A percentile compares a stretch with the other conserved stretches of the same genome.
These are phyloP conservation scores for Pseudochirops cupreus DNA, from an alignment of 2,797 vertebrate species.

Conservation along the genomic window DNA sequence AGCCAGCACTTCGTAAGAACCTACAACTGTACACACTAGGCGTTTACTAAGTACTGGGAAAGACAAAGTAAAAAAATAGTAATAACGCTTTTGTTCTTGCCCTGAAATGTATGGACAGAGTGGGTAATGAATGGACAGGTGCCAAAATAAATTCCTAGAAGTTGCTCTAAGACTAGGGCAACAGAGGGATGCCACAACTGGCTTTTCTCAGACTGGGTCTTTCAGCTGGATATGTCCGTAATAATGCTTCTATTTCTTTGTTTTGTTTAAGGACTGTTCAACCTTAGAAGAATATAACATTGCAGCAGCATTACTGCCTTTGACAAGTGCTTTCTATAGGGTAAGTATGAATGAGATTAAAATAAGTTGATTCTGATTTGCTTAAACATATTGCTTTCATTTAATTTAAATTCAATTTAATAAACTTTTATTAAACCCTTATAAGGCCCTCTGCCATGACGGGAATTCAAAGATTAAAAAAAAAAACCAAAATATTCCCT, in stretches of 20 bases:
- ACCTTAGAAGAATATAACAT: slow-evolving; percentile 96
- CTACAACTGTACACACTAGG: background rate
- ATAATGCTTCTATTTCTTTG: slow-evolving; percentile 70
- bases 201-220: slow-evolving; percentile 43
- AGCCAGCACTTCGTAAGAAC: background rate
- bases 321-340: slow-evolving; percentile 97
- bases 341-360: slow-evolving; percentile 86
- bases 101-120: background rate
- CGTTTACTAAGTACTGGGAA: background rate
- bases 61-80: background rate
- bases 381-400: background rate
- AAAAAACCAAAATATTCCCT: background rate
- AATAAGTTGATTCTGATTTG: slow-evolving; percentile 31
- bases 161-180: background rate
- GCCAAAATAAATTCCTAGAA: background rate
- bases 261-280: slow-evolving; percentile 94
- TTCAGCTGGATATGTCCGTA: slow-evolving; percentile 54
- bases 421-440: background rate
- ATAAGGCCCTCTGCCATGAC: background rate
- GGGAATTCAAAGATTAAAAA: background rate
- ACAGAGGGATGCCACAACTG: slow-evolving; percentile 38
- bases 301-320: slow-evolving; percentile 94
- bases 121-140: background rate
- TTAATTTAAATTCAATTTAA: background rate
- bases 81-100: background rate